A percentile compares a stretch with the other conserved stretches of the same genome.
Evolutionary conservation across 53 echinoderm and acorn worm species (phyloP).

Genomic region (Mesocentrotus franciscanus): DNA sequence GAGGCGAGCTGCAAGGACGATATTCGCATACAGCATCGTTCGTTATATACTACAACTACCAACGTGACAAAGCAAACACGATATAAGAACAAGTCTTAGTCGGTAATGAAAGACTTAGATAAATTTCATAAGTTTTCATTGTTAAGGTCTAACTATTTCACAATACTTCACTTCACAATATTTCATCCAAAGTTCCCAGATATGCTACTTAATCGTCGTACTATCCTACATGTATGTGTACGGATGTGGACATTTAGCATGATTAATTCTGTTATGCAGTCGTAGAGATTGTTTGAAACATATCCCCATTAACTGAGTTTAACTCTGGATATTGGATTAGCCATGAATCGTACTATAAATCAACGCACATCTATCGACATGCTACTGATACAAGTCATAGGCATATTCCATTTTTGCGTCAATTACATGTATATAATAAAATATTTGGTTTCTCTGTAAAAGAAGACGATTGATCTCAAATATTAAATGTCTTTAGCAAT

Average conservation of each 20-base stretch:
- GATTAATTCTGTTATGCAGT: not conserved
- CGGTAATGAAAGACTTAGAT: too few relatives aligned
- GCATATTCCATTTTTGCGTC: not conserved
- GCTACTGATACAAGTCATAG: not conserved
- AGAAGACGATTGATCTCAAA: not conserved
- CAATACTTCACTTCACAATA: not conserved
- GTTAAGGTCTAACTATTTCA: not conserved
- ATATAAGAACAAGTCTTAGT: too few relatives aligned
- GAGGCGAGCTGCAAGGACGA: not conserved
- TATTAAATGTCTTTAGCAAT: not conserved
- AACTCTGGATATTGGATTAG: not conserved
- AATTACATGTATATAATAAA: too few relatives aligned
- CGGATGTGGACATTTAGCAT: not conserved
- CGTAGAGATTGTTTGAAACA: too few relatives aligned
- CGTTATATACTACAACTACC: not conserved
- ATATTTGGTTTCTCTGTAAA: not conserved
- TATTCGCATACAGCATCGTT: not conserved
- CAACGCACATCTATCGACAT: not conserved
- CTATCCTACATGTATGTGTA: not conserved
- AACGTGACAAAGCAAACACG: not conserved
- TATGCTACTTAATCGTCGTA: not conserved
- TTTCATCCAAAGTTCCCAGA: not conserved
- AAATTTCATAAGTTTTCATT: too few relatives aligned
- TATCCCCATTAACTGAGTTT: too few relatives aligned
- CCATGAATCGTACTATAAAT: not conserved